Conservation (phyloP, 2,113 vertebrate species). For the Brienomyrus brachyistius region DNA sequence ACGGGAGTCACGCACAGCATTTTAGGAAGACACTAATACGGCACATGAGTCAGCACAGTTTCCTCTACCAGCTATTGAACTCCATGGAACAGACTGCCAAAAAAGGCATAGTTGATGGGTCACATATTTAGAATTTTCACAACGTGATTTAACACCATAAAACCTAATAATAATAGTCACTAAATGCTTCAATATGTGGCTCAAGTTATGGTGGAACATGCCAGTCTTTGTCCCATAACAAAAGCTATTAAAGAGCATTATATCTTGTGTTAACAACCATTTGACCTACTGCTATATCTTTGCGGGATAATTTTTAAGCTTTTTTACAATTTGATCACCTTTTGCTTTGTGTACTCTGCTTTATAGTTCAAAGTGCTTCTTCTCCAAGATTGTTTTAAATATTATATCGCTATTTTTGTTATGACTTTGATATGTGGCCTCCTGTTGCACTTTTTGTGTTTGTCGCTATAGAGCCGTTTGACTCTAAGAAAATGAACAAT, state of each 20-base stretch:
- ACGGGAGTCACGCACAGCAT: neutral
- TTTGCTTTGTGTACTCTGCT: neutral
- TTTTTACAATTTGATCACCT: neutral
- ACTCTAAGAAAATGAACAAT: no score
- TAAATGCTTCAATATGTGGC: neutral
- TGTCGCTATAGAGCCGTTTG: neutral
- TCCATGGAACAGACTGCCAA: neutral
- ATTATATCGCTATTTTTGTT: neutral
- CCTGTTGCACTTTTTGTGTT: neutral
- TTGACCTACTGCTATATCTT: neutral
- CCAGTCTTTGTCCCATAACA: neutral
- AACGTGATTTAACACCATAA: neutral
- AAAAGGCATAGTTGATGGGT: neutral
- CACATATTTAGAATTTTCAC: neutral
- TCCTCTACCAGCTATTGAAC: neutral
- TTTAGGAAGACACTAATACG: neutral
- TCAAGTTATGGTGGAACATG: neutral
- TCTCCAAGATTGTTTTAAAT: neutral
- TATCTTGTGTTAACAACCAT: neutral
- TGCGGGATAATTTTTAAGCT: neutral
- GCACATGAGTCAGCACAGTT: neutral
- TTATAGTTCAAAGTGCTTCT: neutral
- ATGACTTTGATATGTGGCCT: neutral
- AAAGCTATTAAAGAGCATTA: neutral
- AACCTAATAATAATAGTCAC: neutral